Conservation (phyloP, 2,888 invertebrate genomes). For the Caenorhabditis sp. region DNA sequence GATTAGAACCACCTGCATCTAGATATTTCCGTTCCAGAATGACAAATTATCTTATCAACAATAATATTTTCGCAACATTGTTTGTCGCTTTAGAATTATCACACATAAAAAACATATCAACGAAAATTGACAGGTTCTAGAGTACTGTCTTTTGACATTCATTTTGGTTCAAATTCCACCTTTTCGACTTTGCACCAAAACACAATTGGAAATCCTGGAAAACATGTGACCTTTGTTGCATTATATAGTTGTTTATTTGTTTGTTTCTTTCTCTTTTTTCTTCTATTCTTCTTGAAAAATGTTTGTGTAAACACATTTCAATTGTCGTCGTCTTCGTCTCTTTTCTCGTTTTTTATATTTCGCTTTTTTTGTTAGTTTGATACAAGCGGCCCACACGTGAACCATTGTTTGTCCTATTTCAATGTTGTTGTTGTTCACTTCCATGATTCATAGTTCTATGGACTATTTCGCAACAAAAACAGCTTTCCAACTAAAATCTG, state of each 20-base stretch:
- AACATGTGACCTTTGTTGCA: constrained; percentile 1
- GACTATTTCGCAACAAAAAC: too few species aligned
- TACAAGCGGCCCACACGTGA: not conserved
- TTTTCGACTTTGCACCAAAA: not conserved
- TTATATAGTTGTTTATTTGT: constrained; percentile 1
- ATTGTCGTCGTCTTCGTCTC: not conserved
- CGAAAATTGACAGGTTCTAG: too few species aligned
- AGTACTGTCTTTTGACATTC: too few species aligned
- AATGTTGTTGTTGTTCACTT: not conserved
- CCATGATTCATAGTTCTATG: too few species aligned
- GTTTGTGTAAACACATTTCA: not conserved
- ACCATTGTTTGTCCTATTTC: not conserved
- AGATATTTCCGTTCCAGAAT: too few species aligned
- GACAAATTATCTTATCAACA: too few species aligned
- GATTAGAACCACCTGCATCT: too few species aligned
- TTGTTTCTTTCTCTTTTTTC: not conserved
- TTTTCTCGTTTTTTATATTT: not conserved
- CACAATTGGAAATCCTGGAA: not conserved
- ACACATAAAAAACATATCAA: too few species aligned
- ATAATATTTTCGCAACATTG: too few species aligned
- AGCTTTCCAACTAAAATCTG: too few species aligned
- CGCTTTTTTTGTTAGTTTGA: not conserved
- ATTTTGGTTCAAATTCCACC: too few species aligned
- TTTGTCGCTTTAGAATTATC: too few species aligned
- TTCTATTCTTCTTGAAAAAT: not conserved